Evolutionary conservation across 2,797 vertebrate genomes (phyloP).

Genomic region (Ptychobarbus kaznakovi): DNA sequence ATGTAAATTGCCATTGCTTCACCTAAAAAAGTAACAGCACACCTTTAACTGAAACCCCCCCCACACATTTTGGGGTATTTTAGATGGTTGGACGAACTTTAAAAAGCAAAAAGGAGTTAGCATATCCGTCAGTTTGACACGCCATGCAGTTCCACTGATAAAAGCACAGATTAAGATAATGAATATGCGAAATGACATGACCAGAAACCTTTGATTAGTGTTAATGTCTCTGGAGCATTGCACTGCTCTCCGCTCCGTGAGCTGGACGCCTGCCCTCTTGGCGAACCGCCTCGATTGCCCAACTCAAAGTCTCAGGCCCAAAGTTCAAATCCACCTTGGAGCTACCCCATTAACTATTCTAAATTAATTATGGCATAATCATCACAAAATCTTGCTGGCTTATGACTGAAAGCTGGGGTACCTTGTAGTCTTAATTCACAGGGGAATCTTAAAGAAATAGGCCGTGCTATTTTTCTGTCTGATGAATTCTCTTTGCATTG

Average conservation of each 20-base stretch:
- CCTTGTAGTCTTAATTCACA: not conserved
- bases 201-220: not conserved
- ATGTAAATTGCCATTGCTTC: not conserved
- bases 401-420: slow-evolving; percentile 5
- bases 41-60: no score
- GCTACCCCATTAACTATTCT: slow-evolving; percentile 26
- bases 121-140: not conserved
- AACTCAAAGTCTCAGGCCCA: slow-evolving; percentile 16
- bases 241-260: not conserved
- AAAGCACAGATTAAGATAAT: not conserved
- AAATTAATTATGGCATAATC: slow-evolving; percentile 32
- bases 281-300: slow-evolving; percentile 11
- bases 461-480: not conserved
- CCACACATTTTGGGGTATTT: no score
- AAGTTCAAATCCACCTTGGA: slow-evolving; percentile 31
- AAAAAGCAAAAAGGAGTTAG: not conserved
- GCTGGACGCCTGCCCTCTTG: slow-evolving; percentile 29
- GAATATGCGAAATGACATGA: slow-evolving; percentile 12
- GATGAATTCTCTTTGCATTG: not conserved
- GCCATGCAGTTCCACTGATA: not conserved
- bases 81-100: not conserved
- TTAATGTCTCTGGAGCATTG: slow-evolving; percentile 28
- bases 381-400: slow-evolving; percentile 16
- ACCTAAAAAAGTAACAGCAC: not conserved
- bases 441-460: not conserved